Base-by-base conservation (phyloP, 2,888 invertebrate genomes). In the Apamea monoglypha region DNA sequence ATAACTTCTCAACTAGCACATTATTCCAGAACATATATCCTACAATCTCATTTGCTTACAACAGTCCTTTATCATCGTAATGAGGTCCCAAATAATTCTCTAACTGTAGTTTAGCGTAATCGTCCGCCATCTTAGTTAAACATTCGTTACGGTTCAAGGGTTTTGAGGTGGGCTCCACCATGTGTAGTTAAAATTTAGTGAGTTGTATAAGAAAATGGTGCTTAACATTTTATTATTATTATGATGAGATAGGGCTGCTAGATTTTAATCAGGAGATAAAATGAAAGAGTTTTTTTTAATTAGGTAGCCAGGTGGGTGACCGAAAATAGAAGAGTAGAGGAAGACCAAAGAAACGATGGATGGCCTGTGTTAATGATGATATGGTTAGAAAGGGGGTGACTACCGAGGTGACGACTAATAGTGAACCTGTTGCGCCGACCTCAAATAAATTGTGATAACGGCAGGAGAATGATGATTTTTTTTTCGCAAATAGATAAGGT, bases 161-260 rank as follows among this genome's bases (percentile, higher is more conserved):
- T 74, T 83, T 78, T 63, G 69, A 75, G 76, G 75, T 75, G 69
- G 32, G n/a, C 10, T 81, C 70, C 64, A 76, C 69, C 69, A 76
- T 76, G 68, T 80, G 80, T 81, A 73, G 79, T 82, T 82, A 82
- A 84, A 84, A 80, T 88, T 84, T 77, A 77, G n/a, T 64, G 56
- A 76, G 53, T 67, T 76, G 67, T 70, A 50, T 21, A 66, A 78
- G 67, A 73, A 59, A 78, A 78, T 74, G 59, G 32, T 32, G 53
- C 61, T 68, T 68, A 53, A 53, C 2, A 2, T 44, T 74, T 77
- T 74, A 85, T 72, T 18, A 59, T 81, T 67, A 67, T 72, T 18
- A 64, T 78, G 64, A 64, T 29, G 0, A 3, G 2, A 0, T 67
- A 83, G 69, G 59, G 56, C n/a, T 77, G 82, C n/a, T 53, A 63